Conservation (phyloP, 2,888 invertebrate species). For the Fragum whitleyi region DNA sequence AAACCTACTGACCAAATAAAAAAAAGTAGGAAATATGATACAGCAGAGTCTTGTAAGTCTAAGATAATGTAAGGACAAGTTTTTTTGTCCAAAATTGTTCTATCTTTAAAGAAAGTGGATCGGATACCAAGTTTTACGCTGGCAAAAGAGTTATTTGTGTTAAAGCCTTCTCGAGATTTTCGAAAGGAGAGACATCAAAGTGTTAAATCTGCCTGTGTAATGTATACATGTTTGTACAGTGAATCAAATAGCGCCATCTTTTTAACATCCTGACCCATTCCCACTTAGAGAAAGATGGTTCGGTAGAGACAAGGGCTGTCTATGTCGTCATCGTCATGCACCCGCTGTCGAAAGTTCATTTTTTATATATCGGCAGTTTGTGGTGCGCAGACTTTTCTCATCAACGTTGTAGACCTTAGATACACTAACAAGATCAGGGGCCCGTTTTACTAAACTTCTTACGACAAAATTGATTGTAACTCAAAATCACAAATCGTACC, state of each 20-base stretch:
- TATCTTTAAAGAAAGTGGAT: too few species aligned
- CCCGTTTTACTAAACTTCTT: too few species aligned
- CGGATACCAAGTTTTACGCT: too few species aligned
- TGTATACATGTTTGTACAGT: background rate
- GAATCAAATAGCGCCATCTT: conserved; percentile 12
- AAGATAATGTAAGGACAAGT: too few species aligned
- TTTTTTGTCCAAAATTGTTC: too few species aligned
- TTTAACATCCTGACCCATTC: conserved; percentile 19
- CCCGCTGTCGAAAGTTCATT: background rate
- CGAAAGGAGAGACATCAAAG: background rate
- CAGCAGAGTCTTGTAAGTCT: too few species aligned
- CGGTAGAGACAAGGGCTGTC: background rate
- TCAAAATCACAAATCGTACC: too few species aligned
- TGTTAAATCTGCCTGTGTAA: background rate
- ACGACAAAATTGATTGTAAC: too few species aligned
- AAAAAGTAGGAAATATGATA: too few species aligned
- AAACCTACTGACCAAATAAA: too few species aligned
- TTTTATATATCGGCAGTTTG: background rate
- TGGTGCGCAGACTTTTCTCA: background rate
- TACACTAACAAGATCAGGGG: background rate
- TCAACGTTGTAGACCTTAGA: background rate
- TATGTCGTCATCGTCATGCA: background rate
- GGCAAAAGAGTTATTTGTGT: too few species aligned
- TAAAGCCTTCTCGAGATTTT: too few species aligned
- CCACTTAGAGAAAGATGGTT: conserved; percentile 7